Conservation (phyloP, 2,888 invertebrate species). For the Bhutanitis thaidina region DNA sequence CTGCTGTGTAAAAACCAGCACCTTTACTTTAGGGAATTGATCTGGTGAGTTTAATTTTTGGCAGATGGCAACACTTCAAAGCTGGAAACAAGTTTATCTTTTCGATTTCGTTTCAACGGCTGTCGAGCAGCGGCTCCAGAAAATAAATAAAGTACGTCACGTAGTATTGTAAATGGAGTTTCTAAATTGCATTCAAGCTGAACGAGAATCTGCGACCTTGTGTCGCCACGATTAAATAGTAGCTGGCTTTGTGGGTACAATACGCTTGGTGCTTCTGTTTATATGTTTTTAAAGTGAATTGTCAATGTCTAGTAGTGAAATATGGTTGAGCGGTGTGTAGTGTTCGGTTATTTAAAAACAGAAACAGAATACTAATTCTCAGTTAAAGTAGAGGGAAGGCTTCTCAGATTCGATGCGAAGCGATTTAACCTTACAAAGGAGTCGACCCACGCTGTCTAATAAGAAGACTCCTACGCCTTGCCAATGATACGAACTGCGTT, state of each 20-base stretch:
- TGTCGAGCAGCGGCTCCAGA: slow-evolving; percentile 30
- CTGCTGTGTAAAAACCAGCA: no score
- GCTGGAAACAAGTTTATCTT: slow-evolving; percentile 41
- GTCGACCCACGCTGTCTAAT: slow-evolving; percentile 69
- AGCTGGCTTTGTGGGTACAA: slow-evolving; percentile 42
- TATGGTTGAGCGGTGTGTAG: slow-evolving; percentile 39
- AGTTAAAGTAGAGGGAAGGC: slow-evolving; percentile 38
- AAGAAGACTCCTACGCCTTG: slow-evolving; percentile 68
- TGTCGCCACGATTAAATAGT: slow-evolving; percentile 38
- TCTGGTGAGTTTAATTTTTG: no score
- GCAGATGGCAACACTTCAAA: no score
- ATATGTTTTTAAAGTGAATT: slow-evolving; percentile 45
- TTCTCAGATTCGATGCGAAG: slow-evolving; percentile 40
- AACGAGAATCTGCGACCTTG: slow-evolving; percentile 53
- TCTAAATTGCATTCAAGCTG: slow-evolving; percentile 43
- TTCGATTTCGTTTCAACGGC: slow-evolving; percentile 47
- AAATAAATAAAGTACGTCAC: slow-evolving; percentile 57
- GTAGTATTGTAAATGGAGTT: slow-evolving; percentile 42
- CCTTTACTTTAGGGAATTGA: no score
- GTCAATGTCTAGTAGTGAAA: slow-evolving; percentile 33
- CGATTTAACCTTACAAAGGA: slow-evolving; percentile 64
- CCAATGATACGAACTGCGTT: slow-evolving; percentile 44
- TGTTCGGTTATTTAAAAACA: slow-evolving; percentile 37
- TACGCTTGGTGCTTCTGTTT: slow-evolving; percentile 67
- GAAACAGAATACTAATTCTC: slow-evolving; percentile 42